phyloP scores from a whole-genome alignment of 2,888 invertebrate genomes.

The Callyntrura guangdongensis region DNA sequence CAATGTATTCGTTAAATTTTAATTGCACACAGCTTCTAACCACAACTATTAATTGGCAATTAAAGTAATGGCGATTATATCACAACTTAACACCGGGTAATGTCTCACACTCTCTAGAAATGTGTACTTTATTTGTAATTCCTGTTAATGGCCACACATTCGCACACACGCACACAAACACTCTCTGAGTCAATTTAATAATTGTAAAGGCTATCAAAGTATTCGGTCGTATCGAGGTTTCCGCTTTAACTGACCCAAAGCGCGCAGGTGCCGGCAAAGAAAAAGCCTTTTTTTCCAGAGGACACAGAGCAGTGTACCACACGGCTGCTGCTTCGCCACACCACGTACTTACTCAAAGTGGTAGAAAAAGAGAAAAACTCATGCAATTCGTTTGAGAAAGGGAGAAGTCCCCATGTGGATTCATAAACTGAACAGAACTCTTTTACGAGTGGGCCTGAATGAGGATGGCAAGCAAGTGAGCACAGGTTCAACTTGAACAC shows the following conservation, averaged over 20 bases:
- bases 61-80: conserved; percentile 45
- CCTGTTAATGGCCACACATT: no score
- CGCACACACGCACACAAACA: background rate
- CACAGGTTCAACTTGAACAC: conserved; percentile 72
- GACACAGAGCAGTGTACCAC: background rate
- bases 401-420: conserved; percentile 72
- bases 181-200: background rate
- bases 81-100: conserved; percentile 52
- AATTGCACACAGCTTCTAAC: conserved; percentile 32
- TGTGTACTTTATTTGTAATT: background rate
- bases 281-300: conserved; percentile 19
- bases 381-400: conserved; percentile 42
- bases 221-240: no score
- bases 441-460: conserved; percentile 74
- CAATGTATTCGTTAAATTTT: conserved; percentile 34
- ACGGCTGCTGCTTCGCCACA: no score
- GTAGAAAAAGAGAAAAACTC: conserved; percentile 16
- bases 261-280: conserved; percentile 32
- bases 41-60: conserved; percentile 47
- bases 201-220: conserved; percentile 4
- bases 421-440: conserved; percentile 51
- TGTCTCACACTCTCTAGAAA: background rate
- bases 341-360: background rate
- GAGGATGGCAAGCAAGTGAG: conserved; percentile 80
- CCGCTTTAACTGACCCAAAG: background rate